Evolutionary conservation across 2,113 vertebrate genomes (phyloP).

Genomic region (Brachyhypopomus occidentalis): DNA sequence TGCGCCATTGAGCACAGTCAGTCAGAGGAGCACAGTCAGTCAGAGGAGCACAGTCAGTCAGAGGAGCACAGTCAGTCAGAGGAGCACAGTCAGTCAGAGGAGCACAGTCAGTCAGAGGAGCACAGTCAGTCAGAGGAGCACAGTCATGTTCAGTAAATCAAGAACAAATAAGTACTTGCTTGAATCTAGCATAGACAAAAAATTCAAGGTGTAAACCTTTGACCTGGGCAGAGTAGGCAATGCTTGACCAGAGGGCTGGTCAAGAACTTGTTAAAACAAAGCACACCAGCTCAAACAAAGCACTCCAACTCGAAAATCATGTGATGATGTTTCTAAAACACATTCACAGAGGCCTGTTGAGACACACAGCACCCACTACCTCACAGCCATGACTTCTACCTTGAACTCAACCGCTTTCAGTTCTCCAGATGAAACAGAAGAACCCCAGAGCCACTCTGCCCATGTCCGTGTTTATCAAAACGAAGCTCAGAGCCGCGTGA

Average conservation of each 20-base stretch:
- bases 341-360: background rate
- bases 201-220: slow-evolving; percentile 2
- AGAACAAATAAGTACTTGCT: background rate
- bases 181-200: background rate
- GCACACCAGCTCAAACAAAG: too few species aligned
- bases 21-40: too few species aligned
- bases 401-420: background rate
- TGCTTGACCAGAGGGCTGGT: background rate
- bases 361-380: slow-evolving; percentile 3
- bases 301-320: background rate
- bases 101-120: too few species aligned
- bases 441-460: too few species aligned
- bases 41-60: too few species aligned
- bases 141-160: too few species aligned
- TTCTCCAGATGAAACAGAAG: too few species aligned
- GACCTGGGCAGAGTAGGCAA: slow-evolving; percentile 4
- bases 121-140: too few species aligned
- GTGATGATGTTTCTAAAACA: background rate
- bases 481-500: background rate
- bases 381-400: too few species aligned
- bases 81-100: too few species aligned
- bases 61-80: too few species aligned
- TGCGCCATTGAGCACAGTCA: too few species aligned
- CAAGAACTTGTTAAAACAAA: background rate
- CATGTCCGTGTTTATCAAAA: slow-evolving; percentile 27